phyloP scores from a whole-genome alignment of 2,888 invertebrate genomes.

The Drosophila subsilvestris region DNA sequence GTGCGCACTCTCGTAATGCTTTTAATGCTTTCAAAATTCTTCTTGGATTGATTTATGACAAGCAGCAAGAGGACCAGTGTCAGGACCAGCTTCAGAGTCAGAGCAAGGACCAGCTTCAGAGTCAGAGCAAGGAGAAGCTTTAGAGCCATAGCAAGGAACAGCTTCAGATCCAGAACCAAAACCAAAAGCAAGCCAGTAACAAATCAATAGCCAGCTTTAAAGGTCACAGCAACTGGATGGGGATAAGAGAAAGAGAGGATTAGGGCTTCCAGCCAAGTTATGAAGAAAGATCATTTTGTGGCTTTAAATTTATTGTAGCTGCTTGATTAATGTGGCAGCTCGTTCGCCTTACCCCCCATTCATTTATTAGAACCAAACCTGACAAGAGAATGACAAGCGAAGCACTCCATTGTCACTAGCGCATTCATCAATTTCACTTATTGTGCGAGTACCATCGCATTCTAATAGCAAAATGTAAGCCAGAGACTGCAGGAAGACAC shows the following conservation, averaged over 20 bases:
- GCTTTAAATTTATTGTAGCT: constrained; percentile 46
- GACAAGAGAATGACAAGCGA: constrained; percentile 44
- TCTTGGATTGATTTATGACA: constrained; percentile 73
- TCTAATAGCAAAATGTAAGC: constrained; percentile 44
- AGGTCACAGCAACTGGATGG: constrained; percentile 23
- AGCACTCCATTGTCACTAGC: constrained; percentile 55
- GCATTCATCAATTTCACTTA: constrained; percentile 70
- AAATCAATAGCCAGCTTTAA: constrained; percentile 60
- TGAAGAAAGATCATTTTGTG: constrained; percentile 33
- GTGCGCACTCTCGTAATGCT: constrained; percentile 72
- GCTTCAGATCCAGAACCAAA: not conserved
- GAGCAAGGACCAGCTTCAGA: not conserved
- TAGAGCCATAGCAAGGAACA: not conserved
- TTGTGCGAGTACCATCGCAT: constrained; percentile 57
- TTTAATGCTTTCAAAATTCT: constrained; percentile 68
- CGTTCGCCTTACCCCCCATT: constrained; percentile 14
- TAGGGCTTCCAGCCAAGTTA: constrained; percentile 37
- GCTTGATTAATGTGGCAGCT: constrained; percentile 34
- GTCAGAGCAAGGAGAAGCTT: not conserved
- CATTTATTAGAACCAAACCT: constrained; percentile 31
- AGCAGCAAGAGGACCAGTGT: constrained; percentile 10
- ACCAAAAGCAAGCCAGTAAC: constrained; percentile 33
- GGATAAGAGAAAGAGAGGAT: constrained; percentile 13
- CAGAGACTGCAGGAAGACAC: constrained; percentile 4
- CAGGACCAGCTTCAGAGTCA: not conserved